Percentiles rank a stretch among this genome's conserved stretches.
These are phyloP conservation scores for Apodemia zela DNA, from an alignment of 2,888 invertebrate species.

Conservation along the genomic window DNA sequence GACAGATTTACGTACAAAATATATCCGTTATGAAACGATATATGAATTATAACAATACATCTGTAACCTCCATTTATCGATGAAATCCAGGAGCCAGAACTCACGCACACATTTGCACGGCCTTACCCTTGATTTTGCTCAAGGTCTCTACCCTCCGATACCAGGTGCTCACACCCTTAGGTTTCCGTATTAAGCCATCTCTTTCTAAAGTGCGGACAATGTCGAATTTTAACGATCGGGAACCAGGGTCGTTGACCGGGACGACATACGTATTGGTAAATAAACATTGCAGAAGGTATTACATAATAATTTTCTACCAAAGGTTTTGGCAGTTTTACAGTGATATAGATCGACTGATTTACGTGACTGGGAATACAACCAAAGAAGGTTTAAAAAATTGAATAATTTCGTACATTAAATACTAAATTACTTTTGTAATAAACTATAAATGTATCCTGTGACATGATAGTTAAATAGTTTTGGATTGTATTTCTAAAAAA, in stretches of 20 bases:
- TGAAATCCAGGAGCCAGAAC: constrained; percentile 40
- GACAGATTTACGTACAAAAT: not conserved
- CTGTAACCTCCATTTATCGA: constrained; percentile 8
- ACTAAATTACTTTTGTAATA: too few species aligned
- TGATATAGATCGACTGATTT: too few species aligned
- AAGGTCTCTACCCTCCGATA: constrained; percentile 76
- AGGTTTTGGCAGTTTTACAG: too few species aligned
- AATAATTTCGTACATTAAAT: too few species aligned
- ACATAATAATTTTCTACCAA: constrained; percentile 41
- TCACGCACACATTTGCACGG: constrained; percentile 57
- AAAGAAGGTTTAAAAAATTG: too few species aligned
- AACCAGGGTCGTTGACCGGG: constrained; percentile 65
- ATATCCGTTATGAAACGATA: not conserved
- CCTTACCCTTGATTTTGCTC: constrained; percentile 80
- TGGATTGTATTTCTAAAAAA: too few species aligned
- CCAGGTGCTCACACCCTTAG: constrained; percentile 52
- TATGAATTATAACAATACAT: constrained; percentile 37
- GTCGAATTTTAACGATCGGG: constrained; percentile 70
- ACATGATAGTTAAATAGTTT: too few species aligned
- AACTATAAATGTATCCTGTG: too few species aligned
- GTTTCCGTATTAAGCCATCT: constrained; percentile 54
- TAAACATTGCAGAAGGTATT: constrained; percentile 66
- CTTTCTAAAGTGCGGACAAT: constrained; percentile 60
- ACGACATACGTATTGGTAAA: constrained; percentile 74
- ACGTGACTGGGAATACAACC: too few species aligned